Conservation (phyloP, 2,113 vertebrate species). For the Pluvialis apricaria region DNA sequence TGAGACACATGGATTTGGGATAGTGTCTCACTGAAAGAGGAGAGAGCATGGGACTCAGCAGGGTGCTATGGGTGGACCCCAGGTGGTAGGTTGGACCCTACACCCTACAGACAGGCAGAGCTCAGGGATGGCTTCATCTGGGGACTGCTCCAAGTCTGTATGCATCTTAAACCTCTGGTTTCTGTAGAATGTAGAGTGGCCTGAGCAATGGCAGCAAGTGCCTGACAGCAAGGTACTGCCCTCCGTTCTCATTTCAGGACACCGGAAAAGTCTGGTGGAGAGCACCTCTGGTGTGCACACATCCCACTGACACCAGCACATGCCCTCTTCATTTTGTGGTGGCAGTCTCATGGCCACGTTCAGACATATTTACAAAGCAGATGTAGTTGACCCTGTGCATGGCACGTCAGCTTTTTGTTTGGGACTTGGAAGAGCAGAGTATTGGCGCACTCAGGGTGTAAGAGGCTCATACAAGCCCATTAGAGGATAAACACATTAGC, state of each 20-base stretch:
- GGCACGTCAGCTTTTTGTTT: not conserved
- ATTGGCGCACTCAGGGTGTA: not conserved
- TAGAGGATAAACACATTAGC: not conserved
- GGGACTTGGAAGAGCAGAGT: not conserved
- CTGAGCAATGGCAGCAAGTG: not conserved
- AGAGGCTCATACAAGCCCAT: not conserved
- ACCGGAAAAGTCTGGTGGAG: not conserved
- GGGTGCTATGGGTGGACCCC: accelerated
- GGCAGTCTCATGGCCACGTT: not conserved
- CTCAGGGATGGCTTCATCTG: not conserved
- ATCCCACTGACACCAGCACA: not conserved
- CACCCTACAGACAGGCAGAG: not conserved
- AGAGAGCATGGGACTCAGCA: not conserved
- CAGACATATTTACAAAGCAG: not conserved
- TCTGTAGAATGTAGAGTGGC: not conserved
- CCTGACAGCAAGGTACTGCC: not conserved
- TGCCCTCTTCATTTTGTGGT: not conserved
- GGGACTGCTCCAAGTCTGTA: not conserved
- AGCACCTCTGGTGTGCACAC: not conserved
- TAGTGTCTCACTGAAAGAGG: not conserved
- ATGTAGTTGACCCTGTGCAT: not conserved
- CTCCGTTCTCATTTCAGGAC: not conserved
- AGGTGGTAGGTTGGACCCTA: accelerated
- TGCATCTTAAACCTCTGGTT: not conserved
- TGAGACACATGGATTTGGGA: not conserved